These are phyloP conservation scores for Thelaira solivaga DNA, from an alignment of 2,888 invertebrate species.

Conservation along the genomic window DNA sequence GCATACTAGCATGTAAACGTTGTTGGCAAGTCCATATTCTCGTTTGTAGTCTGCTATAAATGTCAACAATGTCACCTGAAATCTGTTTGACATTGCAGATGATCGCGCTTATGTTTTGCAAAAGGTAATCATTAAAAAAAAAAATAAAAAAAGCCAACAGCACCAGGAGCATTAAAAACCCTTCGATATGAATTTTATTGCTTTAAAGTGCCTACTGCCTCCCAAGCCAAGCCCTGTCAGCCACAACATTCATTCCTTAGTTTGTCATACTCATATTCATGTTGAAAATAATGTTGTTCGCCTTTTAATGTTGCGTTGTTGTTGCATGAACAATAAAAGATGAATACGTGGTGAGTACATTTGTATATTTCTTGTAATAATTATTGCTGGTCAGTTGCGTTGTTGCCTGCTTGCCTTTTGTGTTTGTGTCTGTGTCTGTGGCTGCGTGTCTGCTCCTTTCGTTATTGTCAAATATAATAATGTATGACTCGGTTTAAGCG, in stretches of 20 bases:
- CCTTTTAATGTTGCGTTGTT: constrained; percentile 18
- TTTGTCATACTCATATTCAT: constrained; percentile 53
- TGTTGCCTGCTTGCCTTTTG: too few species aligned
- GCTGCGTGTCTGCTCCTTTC: constrained; percentile 20
- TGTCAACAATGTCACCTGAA: constrained; percentile 62
- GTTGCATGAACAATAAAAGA: constrained; percentile 25
- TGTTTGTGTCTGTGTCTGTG: too few species aligned
- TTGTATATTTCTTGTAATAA: constrained; percentile 1
- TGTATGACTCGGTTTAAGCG: constrained; percentile 59
- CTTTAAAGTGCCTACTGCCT: too few species aligned
- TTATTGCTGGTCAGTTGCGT: constrained; percentile 11
- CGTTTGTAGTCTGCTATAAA: constrained; percentile 60
- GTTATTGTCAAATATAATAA: constrained; percentile 64
- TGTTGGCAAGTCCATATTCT: neutral
- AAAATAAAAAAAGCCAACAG: neutral
- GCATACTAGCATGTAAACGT: constrained; percentile 24
- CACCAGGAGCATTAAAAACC: neutral
- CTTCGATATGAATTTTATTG: constrained; percentile 35
- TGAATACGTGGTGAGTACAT: constrained; percentile 11
- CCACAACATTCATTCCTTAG: neutral
- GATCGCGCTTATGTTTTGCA: constrained; percentile 63
- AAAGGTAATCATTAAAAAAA: constrained; percentile 53
- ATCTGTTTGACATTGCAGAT: constrained; percentile 65
- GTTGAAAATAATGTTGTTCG: constrained; percentile 23
- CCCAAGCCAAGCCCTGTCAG: constrained; percentile 2